Percentiles rank a stretch among this genome's conserved stretches.
Conservation (phyloP, 2,113 vertebrate genomes). For the Podarcis cretensis region DNA sequence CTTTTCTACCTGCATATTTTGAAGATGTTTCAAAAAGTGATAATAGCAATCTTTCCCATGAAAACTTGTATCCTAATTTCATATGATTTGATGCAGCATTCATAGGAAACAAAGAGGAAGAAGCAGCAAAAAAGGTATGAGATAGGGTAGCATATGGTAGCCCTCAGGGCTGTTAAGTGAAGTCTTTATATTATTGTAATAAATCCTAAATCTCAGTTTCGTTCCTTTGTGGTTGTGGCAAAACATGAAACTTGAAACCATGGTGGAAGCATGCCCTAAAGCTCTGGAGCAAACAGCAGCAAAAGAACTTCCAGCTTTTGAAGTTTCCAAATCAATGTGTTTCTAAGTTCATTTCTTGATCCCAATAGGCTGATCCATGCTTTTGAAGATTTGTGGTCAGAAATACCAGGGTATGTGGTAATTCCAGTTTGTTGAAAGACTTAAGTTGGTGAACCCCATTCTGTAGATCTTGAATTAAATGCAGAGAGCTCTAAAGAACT, state of each 20-base stretch:
- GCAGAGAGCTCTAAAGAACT: slow-evolving; percentile 1
- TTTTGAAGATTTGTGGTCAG: slow-evolving; percentile 2
- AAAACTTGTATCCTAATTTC: neutral
- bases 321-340: slow-evolving; percentile 17
- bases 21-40: neutral
- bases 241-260: slow-evolving; percentile 24
- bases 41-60: neutral
- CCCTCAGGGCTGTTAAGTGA: neutral
- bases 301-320: slow-evolving; percentile 10
- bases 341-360: slow-evolving; percentile 13
- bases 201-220: neutral
- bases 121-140: no score
- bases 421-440: neutral
- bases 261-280: slow-evolving; percentile 20
- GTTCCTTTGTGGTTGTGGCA: slow-evolving; percentile 1
- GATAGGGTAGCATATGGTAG: neutral
- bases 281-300: neutral
- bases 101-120: neutral
- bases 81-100: neutral
- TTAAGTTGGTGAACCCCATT: neutral
- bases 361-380: neutral
- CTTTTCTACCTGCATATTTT: neutral
- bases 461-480: slow-evolving; percentile 16
- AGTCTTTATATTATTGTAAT: slow-evolving; percentile 2
- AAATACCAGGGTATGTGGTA: neutral